Conservation (phyloP, 2,113 vertebrate genomes). For the Trachemys scripta region DNA sequence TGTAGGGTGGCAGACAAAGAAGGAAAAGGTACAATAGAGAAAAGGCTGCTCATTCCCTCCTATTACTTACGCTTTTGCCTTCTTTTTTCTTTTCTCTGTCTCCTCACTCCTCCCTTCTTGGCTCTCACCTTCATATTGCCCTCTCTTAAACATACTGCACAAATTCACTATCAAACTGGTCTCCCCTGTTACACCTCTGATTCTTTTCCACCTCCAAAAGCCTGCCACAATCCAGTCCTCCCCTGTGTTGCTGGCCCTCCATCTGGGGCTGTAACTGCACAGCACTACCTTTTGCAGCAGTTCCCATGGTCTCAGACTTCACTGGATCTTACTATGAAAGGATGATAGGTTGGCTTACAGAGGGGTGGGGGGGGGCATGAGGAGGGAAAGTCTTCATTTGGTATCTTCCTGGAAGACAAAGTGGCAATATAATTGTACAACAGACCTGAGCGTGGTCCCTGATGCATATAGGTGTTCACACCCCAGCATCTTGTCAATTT, state of each 20-base stretch:
- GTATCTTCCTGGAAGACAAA: neutral
- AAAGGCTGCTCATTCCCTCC: neutral
- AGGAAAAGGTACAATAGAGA: neutral
- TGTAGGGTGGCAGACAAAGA: neutral
- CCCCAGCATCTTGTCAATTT: neutral
- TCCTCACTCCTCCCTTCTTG: neutral
- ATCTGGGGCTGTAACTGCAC: neutral
- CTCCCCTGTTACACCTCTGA: neutral
- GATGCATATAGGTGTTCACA: neutral
- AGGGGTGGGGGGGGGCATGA: neutral
- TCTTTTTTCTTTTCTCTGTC: neutral
- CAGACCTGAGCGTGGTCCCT: neutral
- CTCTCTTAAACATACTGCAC: neutral
- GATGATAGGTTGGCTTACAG: neutral
- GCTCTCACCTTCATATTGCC: neutral
- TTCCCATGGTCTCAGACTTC: neutral
- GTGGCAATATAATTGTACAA: neutral
- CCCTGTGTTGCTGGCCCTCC: neutral
- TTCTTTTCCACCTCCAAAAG: neutral
- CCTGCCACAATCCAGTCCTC: accelerated
- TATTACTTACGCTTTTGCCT: neutral
- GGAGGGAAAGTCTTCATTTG: neutral
- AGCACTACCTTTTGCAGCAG: neutral
- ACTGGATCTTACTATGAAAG: neutral
- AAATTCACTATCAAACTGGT: neutral